A percentile compares a stretch with the other conserved stretches of the same genome.
Conservation (phyloP, 1,140 invertebrate species). For the Philotrypesis tridentata region DNA sequence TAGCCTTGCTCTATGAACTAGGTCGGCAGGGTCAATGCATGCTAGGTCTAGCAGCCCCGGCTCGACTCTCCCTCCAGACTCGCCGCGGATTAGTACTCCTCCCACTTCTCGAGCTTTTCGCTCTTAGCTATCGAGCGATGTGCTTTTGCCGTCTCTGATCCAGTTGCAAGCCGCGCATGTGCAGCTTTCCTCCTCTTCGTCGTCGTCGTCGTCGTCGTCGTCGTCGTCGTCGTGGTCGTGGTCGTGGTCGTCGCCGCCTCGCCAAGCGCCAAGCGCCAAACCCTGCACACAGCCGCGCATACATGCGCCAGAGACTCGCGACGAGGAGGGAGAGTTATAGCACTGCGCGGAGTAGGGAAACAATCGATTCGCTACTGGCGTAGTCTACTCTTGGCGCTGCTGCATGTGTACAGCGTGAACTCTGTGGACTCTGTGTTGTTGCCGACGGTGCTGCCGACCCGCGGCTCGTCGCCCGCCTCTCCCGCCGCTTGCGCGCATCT, state of each 20-base stretch:
- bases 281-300: no score
- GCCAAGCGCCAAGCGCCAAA: no score
- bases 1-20: conserved; percentile 69
- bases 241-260: no score
- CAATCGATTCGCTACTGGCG: conserved; percentile 1
- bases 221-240: no score
- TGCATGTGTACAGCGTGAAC: background rate
- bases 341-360: background rate
- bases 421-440: background rate
- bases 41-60: conserved; percentile 53
- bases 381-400: background rate
- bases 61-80: conserved; percentile 31
- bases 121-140: conserved; percentile 17
- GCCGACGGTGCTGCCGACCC: background rate
- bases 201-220: no score
- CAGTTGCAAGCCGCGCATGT: conserved; percentile 25
- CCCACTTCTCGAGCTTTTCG: background rate
- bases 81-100: background rate
- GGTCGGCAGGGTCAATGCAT: conserved; percentile 66
- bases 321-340: background rate
- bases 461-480: no score
- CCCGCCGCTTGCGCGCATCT: no score
- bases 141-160: conserved; percentile 7
- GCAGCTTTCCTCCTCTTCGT: no score
- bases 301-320: no score